Evolutionary conservation across 1,140 invertebrate species (phyloP), one percentile per base, ranked within the genome.

Genomic region (Neodiprion lecontei): DNA sequence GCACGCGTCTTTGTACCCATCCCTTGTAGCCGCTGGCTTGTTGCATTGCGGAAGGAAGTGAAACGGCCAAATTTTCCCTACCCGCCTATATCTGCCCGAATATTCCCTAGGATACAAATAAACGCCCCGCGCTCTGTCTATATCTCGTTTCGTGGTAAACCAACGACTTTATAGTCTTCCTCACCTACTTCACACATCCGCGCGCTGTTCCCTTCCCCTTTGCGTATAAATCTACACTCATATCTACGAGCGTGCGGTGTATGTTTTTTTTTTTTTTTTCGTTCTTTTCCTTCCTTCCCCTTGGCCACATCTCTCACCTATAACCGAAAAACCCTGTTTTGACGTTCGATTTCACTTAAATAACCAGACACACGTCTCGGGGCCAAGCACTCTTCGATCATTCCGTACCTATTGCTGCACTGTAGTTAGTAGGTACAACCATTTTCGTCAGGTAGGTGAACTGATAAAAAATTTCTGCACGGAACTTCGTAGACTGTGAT

Each of bases 91-190:
- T 40, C 28, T 40, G 28, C 53, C 53, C 5, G 53, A 61, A 17
- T 17, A 14, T 14, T 14, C n/a, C n/a, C 53, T 61, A 61, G 53
- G 53, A 61, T 61, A 12, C 53, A 17, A 61, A 17, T 5, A 61
- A 61, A 61, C 53, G 53, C n/a, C 53, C n/a, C 53, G 50, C 14
- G 53, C 53, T 61, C 53, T 11, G 11, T 61, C 53, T 12, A 17
- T 61, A 61, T 61, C 53, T 61, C 53, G 53, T 61, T 61, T 61
- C 53, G 53, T 61, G 53, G 53, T 61, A 61, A 61, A 61, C 11
- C 53, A 17, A 61, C 53, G 11, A 61, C 53, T 61, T 61, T 61
- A 61, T 61, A 61, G 53, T 61, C 53, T 61, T 61, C 53, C n/a
- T 61, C 53, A 61, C 53, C 53, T 61, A 14, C n/a, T 12, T 61